A percentile compares a stretch with the other conserved stretches of the same genome.
These are phyloP conservation scores for Cairina moschata DNA, from an alignment of 2,113 vertebrate species.

Conservation along the genomic window DNA sequence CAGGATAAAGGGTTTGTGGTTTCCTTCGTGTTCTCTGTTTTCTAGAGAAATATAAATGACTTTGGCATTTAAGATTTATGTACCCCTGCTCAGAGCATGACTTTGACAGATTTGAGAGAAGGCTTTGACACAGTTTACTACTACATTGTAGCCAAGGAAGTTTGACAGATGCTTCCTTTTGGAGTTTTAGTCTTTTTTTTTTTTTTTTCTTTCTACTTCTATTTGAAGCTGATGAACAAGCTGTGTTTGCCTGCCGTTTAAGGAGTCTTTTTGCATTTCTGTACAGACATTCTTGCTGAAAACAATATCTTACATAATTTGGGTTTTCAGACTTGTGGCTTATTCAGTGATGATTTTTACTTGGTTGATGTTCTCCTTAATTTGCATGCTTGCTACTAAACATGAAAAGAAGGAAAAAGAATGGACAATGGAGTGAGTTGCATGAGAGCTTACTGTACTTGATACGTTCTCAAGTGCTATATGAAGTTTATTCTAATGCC, in stretches of 20 bases:
- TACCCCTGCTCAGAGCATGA: not conserved
- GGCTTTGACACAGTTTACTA: not conserved
- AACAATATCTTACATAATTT: not conserved
- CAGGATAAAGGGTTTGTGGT: not conserved
- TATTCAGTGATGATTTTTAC: not conserved
- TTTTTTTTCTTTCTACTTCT: not conserved
- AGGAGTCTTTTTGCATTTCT: not conserved
- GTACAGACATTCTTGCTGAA: not conserved
- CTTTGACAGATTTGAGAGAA: slow-evolving; percentile 10
- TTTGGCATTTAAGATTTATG: not conserved
- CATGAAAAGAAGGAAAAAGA: not conserved
- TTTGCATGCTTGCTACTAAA: not conserved
- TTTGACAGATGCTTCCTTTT: not conserved
- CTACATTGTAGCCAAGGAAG: not conserved
- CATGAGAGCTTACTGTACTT: not conserved
- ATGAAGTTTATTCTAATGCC: not conserved
- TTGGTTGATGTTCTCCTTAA: not conserved
- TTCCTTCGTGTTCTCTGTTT: not conserved
- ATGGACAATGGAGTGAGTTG: not conserved
- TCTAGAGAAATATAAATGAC: not conserved
- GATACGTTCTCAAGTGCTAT: not conserved
- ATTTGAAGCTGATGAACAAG: not conserved
- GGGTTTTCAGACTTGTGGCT: not conserved
- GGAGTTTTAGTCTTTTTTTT: not conserved
- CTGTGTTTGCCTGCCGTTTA: not conserved